These are phyloP conservation scores for Protophormia terraenovae DNA, from an alignment of 2,888 invertebrate species.

Conservation along the genomic window DNA sequence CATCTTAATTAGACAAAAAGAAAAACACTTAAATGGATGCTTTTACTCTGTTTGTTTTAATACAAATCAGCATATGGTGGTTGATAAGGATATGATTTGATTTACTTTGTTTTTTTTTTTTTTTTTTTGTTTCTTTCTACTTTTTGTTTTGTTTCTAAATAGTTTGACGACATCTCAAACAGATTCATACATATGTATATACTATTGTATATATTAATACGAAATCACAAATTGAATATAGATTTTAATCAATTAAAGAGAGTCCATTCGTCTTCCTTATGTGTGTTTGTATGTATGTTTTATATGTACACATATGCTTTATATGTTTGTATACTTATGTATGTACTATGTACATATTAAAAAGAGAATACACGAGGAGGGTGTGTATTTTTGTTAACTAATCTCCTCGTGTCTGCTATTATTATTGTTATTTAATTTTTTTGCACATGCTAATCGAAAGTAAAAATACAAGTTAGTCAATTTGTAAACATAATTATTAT, in stretches of 20 bases:
- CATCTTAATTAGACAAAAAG: constrained; percentile 7
- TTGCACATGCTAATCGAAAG: constrained; percentile 8
- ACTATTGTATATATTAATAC: too few species aligned
- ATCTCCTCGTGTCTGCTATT: neutral
- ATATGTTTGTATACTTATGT: too few species aligned
- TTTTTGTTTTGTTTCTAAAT: too few species aligned
- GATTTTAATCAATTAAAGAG: neutral
- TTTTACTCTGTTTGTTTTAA: neutral
- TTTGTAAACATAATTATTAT: neutral
- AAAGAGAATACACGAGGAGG: neutral
- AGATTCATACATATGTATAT: neutral
- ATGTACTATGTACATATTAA: too few species aligned
- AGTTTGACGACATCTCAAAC: neutral
- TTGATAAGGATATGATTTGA: neutral
- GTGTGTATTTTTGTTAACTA: neutral
- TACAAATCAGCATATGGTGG: neutral
- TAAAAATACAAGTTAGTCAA: constrained; percentile 4
- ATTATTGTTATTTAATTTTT: neutral
- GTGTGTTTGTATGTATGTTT: neutral
- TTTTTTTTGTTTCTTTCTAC: neutral
- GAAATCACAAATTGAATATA: neutral
- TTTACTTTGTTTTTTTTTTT: neutral
- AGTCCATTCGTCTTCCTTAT: neutral
- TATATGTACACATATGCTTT: neutral
- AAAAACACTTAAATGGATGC: neutral